phyloP scores from a whole-genome alignment of 2,888 invertebrate genomes.

The Hecatera dysodea region DNA sequence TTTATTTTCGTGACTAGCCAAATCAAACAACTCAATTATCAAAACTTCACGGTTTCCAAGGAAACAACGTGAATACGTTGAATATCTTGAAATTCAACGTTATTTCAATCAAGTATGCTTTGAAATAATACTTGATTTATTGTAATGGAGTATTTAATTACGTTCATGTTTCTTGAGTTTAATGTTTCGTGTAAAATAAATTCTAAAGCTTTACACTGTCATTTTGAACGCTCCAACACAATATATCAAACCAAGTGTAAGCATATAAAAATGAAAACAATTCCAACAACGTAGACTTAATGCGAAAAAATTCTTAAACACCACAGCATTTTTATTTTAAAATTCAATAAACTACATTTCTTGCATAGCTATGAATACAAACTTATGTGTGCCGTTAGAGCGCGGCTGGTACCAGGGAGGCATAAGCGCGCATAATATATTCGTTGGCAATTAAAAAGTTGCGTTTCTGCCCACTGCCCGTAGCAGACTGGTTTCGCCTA shows the following conservation, averaged over 20 bases:
- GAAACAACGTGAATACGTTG: constrained; percentile 30
- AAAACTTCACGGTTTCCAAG: constrained; percentile 40
- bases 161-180: constrained; percentile 8
- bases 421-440: constrained; percentile 60
- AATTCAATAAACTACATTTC: constrained; percentile 50
- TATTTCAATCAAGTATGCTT: constrained; percentile 33
- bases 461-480: constrained; percentile 65
- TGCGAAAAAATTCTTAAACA: constrained; percentile 30
- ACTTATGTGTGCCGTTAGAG: constrained; percentile 54
- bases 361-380: constrained; percentile 48
- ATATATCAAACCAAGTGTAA: constrained; percentile 5
- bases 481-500: constrained; percentile 72
- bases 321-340: constrained; percentile 27
- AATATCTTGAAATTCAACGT: constrained; percentile 35
- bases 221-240: constrained; percentile 18
- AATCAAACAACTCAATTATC: constrained; percentile 42
- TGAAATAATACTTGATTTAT: constrained; percentile 33
- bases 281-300: constrained; percentile 35
- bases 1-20: constrained; percentile 37
- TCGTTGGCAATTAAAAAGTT: constrained; percentile 61
- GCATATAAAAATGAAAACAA: constrained; percentile 25
- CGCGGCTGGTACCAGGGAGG: constrained; percentile 40
- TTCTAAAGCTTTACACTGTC: constrained; percentile 1
- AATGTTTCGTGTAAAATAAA: constrained; percentile 13
- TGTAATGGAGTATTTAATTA: constrained; percentile 39